Percentiles rank a stretch among this genome's conserved stretches.
Conservation (phyloP, 2,113 vertebrate genomes). For the Hippolais icterina region DNA sequence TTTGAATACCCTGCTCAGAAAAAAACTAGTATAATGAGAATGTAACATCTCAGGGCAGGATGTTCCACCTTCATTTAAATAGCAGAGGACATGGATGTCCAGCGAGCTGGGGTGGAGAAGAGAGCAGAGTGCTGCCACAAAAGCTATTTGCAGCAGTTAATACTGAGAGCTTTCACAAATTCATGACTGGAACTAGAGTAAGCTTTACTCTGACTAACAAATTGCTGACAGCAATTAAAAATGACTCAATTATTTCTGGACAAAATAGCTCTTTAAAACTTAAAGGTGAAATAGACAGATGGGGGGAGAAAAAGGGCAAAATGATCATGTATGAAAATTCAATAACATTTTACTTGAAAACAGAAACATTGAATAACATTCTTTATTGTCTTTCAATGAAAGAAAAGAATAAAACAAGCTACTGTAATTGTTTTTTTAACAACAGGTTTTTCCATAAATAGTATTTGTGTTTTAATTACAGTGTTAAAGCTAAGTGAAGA, state of each 20-base stretch:
- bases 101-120: not conserved
- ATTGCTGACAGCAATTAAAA: constrained; percentile 57
- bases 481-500: not conserved
- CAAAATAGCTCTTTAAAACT: constrained; percentile 28
- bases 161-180: not conserved
- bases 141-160: not conserved
- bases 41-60: not conserved
- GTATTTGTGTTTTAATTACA: constrained; percentile 17
- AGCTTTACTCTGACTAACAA: constrained; percentile 46
- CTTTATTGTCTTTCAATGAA: constrained; percentile 28
- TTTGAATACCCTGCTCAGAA: not conserved
- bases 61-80: not conserved
- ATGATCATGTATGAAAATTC: constrained; percentile 27
- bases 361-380: not conserved
- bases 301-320: constrained; percentile 30
- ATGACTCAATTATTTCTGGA: constrained; percentile 18
- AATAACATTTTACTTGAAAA: constrained; percentile 15
- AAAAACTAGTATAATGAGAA: not conserved
- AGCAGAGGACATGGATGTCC: not conserved
- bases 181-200: not conserved
- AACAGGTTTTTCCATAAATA: constrained; percentile 15
- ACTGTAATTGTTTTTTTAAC: not conserved
- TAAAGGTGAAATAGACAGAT: constrained; percentile 49
- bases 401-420: constrained; percentile 5
- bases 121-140: not conserved